phyloP scores from a whole-genome alignment of 1,140 invertebrate species.

The Anagrus nilaparvatae region DNA sequence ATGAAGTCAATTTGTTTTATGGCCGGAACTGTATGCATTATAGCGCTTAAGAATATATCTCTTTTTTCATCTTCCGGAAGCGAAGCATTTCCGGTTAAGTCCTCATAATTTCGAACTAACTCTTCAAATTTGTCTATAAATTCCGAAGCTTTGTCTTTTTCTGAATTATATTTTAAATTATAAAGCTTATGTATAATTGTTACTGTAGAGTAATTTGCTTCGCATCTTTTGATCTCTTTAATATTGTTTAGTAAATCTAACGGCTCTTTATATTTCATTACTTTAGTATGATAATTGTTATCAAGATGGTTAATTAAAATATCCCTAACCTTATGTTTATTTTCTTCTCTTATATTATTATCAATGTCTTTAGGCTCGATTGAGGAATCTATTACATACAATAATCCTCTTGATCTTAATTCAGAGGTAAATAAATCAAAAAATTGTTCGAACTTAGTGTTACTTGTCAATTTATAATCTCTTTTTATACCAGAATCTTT shows the following conservation, averaged over 20 bases:
- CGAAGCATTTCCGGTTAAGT: not conserved
- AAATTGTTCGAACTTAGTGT: conserved; percentile 9
- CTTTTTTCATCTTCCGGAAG: conserved; percentile 1
- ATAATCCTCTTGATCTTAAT: conserved; percentile 9
- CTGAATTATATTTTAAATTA: not conserved
- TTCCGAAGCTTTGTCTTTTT: not conserved
- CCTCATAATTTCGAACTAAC: not conserved
- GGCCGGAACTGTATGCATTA: not conserved
- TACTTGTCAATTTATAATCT: not conserved
- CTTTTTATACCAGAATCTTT: not conserved
- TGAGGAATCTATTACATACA: conserved; percentile 11
- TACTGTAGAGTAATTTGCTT: not conserved
- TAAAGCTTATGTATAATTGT: not conserved
- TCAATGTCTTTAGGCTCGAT: not conserved
- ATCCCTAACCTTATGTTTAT: conserved; percentile 3
- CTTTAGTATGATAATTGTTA: not conserved
- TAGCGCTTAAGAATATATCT: not conserved
- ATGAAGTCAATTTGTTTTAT: not conserved
- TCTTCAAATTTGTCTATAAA: conserved; percentile 5
- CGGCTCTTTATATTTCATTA: not conserved
- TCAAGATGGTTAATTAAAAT: not conserved
- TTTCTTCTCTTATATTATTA: not conserved
- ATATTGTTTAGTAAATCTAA: not conserved
- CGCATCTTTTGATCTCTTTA: not conserved
- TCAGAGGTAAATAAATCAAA: conserved; percentile 13